Percentiles rank a stretch among this genome's conserved stretches.
Evolutionary conservation across 2,797 vertebrate genomes (phyloP).

Genomic region (Muscicapa comitata): DNA sequence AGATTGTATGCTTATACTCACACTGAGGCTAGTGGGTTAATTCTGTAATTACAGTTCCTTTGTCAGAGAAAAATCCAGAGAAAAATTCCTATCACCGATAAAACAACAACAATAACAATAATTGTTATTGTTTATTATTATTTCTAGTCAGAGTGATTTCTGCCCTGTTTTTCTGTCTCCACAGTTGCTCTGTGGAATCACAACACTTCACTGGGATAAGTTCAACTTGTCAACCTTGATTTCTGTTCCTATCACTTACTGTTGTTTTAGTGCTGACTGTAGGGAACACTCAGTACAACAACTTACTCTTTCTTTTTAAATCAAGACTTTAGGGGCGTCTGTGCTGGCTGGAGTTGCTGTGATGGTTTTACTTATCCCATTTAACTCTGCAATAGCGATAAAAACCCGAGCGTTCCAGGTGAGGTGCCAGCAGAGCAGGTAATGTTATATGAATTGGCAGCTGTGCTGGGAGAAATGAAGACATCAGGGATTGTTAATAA

Average conservation of each 20-base stretch:
- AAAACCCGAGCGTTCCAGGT: slow-evolving; percentile 92
- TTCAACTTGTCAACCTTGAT: not conserved
- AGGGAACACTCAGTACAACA: not conserved
- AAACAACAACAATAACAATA: not conserved
- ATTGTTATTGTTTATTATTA: not conserved
- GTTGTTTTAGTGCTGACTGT: not conserved
- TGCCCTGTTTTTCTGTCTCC: not conserved
- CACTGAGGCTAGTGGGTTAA: not conserved
- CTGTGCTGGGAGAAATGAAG: not conserved
- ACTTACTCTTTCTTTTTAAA: not conserved
- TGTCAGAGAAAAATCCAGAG: not conserved
- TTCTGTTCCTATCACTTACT: not conserved
- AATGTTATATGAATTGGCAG: not conserved
- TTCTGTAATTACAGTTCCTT: not conserved
- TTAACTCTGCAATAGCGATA: slow-evolving; percentile 89
- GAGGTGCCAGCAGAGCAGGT: not conserved
- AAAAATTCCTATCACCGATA: not conserved
- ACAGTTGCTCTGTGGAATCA: not conserved
- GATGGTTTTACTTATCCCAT: slow-evolving; percentile 91
- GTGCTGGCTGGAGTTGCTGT: slow-evolving; percentile 92
- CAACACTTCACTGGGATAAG: not conserved
- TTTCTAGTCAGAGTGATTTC: not conserved
- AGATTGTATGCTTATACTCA: not conserved
- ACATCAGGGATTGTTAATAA: not conserved
- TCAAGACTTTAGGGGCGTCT: slow-evolving; percentile 88